These are phyloP conservation scores for Choloepus hoffmanni DNA, from an alignment of 2,113 vertebrate genomes.

Conservation along the genomic window DNA sequence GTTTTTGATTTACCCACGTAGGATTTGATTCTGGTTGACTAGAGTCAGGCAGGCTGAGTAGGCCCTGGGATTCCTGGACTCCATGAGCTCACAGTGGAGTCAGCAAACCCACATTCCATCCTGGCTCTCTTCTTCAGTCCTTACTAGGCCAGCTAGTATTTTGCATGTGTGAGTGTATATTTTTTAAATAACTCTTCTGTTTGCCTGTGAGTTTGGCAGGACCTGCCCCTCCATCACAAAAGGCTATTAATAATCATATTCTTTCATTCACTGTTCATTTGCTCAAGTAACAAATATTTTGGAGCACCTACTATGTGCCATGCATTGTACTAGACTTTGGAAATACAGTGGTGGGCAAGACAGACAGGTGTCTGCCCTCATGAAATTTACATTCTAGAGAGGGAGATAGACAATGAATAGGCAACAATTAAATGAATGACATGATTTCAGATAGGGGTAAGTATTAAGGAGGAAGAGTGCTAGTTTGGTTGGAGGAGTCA, in stretches of 20 bases:
- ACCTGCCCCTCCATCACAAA: constrained; percentile 33
- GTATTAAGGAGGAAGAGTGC: background rate
- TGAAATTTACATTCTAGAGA: constrained; percentile 29
- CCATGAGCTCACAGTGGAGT: constrained; percentile 8
- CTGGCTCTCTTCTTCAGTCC: background rate
- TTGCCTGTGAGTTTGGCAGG: constrained; percentile 39
- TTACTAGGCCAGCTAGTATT: background rate
- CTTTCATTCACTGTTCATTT: constrained; percentile 49
- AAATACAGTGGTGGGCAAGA: background rate
- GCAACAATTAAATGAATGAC: constrained; percentile 1
- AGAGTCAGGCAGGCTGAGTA: background rate
- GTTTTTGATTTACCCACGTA: constrained; percentile 19
- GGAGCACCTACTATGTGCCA: background rate
- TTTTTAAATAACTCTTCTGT: constrained; percentile 3
- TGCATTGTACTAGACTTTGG: background rate
- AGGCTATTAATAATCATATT: background rate
- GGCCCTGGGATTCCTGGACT: background rate
- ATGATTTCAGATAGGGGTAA: background rate
- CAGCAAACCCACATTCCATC: background rate
- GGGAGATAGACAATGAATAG: background rate
- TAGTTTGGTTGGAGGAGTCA: background rate
- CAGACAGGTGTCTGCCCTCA: background rate
- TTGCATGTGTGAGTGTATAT: too few species aligned
- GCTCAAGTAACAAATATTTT: constrained; percentile 41
- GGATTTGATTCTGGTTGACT: constrained; percentile 50